A percentile compares a stretch with the other conserved stretches of the same genome.
Conservation (phyloP, 2,888 invertebrate genomes). For the Aricia artaxerxes region DNA sequence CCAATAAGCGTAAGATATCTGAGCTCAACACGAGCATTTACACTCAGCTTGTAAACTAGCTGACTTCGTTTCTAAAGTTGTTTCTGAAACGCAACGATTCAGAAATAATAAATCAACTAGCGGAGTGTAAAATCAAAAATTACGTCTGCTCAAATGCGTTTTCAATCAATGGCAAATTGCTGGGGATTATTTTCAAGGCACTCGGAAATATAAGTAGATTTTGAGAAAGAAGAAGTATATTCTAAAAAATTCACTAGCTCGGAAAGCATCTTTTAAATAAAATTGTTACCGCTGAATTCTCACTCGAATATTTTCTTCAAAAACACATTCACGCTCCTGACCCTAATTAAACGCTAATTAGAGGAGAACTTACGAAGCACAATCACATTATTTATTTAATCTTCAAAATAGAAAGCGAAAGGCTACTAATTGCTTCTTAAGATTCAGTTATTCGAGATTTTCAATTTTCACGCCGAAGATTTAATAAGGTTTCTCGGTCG, state of each 20-base stretch:
- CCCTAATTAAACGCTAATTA: constrained; percentile 22
- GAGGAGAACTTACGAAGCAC: constrained; percentile 16
- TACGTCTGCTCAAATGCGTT: constrained; percentile 8
- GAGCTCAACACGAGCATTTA: background rate
- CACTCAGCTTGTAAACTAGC: constrained; percentile 1
- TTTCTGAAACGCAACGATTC: constrained; percentile 6
- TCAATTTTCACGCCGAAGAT: constrained; percentile 70
- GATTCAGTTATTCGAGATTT: constrained; percentile 75
- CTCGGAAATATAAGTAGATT: constrained; percentile 7
- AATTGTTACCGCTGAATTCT: background rate
- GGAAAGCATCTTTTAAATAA: background rate
- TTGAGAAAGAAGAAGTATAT: background rate
- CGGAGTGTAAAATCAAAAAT: constrained; percentile 17
- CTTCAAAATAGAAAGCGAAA: constrained; percentile 44
- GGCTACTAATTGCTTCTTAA: constrained; percentile 55
- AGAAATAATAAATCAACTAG: constrained; percentile 22
- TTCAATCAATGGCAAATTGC: constrained; percentile 17
- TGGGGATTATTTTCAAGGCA: background rate
- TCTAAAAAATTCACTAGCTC: background rate
- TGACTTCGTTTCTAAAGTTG: background rate
- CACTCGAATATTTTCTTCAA: background rate
- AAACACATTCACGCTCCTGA: background rate
- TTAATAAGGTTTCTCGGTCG: constrained; percentile 72
- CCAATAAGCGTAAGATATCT: background rate
- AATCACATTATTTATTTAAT: constrained; percentile 30